phyloP scores from a whole-genome alignment of 2,888 invertebrate genomes.

The Cephus spinipes region DNA sequence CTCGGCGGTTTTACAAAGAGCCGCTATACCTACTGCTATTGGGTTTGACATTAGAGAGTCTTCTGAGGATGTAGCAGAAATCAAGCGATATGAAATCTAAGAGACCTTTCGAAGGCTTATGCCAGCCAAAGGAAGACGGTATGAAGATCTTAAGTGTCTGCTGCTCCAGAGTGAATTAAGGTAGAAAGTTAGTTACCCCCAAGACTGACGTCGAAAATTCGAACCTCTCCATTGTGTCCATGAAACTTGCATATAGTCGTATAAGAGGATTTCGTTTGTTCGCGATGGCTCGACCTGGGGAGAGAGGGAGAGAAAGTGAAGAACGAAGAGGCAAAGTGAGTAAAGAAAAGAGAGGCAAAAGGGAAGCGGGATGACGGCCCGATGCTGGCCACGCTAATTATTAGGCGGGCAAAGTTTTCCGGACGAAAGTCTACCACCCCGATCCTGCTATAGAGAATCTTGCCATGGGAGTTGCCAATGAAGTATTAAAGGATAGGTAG shows the following conservation, averaged over 20 bases:
- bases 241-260: conserved; percentile 19
- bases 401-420: background rate
- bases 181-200: conserved; percentile 15
- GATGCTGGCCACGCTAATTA: background rate
- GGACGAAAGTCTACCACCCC: background rate
- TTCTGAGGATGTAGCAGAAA: background rate
- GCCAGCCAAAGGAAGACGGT: background rate
- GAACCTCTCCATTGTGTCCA: conserved; percentile 7
- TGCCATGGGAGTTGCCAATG: background rate
- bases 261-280: conserved; percentile 20
- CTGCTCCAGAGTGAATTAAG: conserved; percentile 9
- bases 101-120: background rate
- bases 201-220: conserved; percentile 7
- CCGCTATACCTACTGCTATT: background rate
- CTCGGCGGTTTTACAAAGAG: background rate
- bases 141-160: background rate
- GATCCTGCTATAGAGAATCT: background rate
- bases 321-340: background rate
- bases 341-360: background rate
- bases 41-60: background rate
- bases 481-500: background rate
- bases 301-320: background rate
- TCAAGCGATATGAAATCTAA: background rate
- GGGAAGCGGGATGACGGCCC: background rate
- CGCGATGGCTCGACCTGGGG: conserved; percentile 4